Base-by-base conservation (phyloP, 35 echinoderm and acorn worm genomes). In the Anneissia japonica region DNA sequence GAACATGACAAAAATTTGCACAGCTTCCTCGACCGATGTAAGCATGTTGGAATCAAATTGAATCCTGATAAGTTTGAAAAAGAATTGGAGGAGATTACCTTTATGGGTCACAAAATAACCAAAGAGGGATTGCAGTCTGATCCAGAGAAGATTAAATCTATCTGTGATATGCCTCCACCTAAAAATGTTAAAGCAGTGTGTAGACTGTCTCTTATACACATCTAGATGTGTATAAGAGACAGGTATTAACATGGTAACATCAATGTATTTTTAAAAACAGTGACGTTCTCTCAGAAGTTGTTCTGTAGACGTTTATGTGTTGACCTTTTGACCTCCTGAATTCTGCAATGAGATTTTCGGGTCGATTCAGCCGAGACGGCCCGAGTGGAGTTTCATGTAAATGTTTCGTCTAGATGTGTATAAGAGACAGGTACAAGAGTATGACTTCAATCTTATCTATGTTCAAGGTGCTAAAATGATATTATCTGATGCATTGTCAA, bases 291-390 rank as follows among this genome's bases (percentile, higher is more conserved):
- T n/a, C n/a, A n/a, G n/a, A n/a, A n/a, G n/a, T n/a, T n/a, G n/a
- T n/a, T n/a, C n/a, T n/a, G n/a, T n/a, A n/a, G n/a, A n/a, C n/a
- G n/a, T n/a, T n/a, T n/a, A n/a, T n/a, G n/a, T n/a, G n/a, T n/a
- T n/a, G n/a, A n/a, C n/a, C n/a, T n/a, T n/a, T n/a, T n/a, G 80
- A 0, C 76, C 90, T 4, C 72, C 86, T 26, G 30, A 78, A 17
- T 94, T 90, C 31, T 77, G 83, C 46, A 56, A 93, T 28, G 90
- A 90, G 35, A 87, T 83, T 23, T 93, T 80, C 77, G 87, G 87
- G 4, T 19, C 46, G 19, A 56, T 77, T 30, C 41, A 85, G 0
- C 82, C 37, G 84, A 46, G 89, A 93, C 23, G 77, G 86, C 21
- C 79, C 88, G n/a, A 10, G 34, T 35, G 83, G 78, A 21, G 77